Evolutionary conservation across 2,113 vertebrate species (phyloP).

Genomic region (Delphinapterus leucas): DNA sequence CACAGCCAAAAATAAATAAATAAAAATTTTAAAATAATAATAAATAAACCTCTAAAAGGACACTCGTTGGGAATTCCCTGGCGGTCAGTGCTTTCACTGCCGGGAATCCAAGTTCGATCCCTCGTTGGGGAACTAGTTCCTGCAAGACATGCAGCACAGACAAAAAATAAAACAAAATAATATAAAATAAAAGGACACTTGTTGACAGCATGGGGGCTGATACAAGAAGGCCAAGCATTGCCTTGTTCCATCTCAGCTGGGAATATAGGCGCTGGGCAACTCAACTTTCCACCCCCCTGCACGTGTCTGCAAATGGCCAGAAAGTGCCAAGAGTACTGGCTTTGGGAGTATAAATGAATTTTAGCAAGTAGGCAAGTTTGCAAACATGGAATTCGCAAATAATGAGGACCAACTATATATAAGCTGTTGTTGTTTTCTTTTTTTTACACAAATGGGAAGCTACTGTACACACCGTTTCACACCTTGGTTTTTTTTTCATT

Average conservation of each 20-base stretch:
- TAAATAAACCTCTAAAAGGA: too few relatives aligned
- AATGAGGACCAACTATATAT: not conserved
- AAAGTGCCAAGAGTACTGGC: not conserved
- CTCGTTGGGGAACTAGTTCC: not conserved
- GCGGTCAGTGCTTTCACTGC: too few relatives aligned
- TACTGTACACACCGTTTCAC: not conserved
- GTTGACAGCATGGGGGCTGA: not conserved
- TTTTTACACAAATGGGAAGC: not conserved
- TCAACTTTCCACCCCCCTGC: not conserved
- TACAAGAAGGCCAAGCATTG: not conserved
- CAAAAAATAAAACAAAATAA: not conserved
- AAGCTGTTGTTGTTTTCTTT: not conserved
- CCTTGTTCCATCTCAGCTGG: not conserved
- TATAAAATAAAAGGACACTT: not conserved
- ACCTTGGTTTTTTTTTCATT: not conserved
- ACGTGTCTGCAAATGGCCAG: not conserved
- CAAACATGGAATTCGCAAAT: not conserved
- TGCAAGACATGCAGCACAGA: not conserved
- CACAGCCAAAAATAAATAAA: too few relatives aligned
- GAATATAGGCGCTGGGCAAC: not conserved
- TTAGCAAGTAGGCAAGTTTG: not conserved
- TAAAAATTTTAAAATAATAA: too few relatives aligned
- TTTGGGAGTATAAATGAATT: not conserved
- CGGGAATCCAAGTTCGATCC: not conserved
- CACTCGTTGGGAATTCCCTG: too few relatives aligned